These are phyloP conservation scores for Rhinoderma darwinii DNA, from an alignment of 2,113 vertebrate species.

Conservation along the genomic window DNA sequence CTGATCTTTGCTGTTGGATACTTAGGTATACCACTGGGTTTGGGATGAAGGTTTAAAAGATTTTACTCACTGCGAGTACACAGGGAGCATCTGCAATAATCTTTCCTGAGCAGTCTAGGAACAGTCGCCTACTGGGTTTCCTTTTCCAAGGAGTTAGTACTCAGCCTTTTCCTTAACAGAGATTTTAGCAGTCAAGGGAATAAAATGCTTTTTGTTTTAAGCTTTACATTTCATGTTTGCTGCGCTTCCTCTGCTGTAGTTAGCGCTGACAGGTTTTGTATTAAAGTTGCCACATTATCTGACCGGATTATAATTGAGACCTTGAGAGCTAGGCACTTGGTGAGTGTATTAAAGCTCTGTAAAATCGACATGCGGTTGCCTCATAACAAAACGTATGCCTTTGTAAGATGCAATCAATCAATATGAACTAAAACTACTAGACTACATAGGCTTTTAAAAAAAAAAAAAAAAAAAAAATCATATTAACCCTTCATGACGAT, in stretches of 20 bases:
- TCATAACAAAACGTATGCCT: not conserved
- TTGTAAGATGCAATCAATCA: not conserved
- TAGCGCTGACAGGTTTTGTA: conserved; percentile 19
- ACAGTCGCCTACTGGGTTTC: conserved; percentile 43
- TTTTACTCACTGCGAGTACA: conserved; percentile 46
- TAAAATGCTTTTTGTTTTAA: conserved; percentile 51
- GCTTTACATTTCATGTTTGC: conserved; percentile 29
- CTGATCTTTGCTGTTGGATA: conserved; percentile 47
- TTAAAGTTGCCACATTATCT: conserved; percentile 12
- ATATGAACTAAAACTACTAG: not conserved
- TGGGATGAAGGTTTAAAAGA: conserved; percentile 41
- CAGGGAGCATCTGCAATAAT: conserved; percentile 43
- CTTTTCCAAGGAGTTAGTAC: conserved; percentile 31
- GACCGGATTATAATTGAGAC: conserved; percentile 34
- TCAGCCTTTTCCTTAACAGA: conserved; percentile 39
- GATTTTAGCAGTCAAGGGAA: conserved; percentile 34
- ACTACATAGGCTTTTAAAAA: not conserved
- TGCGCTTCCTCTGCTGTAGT: not conserved
- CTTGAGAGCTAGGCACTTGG: not conserved
- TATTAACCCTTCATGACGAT: not conserved
- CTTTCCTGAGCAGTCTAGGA: conserved; percentile 36
- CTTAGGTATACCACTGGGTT: conserved; percentile 38
- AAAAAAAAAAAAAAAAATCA: not conserved
- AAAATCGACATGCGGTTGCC: not conserved
- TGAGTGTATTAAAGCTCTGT: conserved; percentile 3